Evolutionary conservation across 1,140 invertebrate genomes (phyloP), one percentile per base, ranked within the genome.

Genomic region (Thrips palmi): DNA sequence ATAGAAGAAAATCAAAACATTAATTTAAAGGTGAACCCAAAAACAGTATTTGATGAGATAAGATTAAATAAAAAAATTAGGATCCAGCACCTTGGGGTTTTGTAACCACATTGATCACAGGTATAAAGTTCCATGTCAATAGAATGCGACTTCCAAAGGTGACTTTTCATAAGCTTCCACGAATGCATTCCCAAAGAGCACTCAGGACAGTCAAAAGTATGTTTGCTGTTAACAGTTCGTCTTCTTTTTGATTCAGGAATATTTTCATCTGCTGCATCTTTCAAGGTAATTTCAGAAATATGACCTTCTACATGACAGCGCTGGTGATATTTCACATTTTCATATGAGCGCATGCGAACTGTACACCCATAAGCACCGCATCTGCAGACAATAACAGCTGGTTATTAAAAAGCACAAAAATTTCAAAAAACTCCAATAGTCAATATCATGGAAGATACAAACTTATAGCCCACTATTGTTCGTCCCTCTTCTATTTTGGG

Each of bases 81-180:
- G 12, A 18, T 11, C 18, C 5, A 15, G 34, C 36, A 50, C 48
- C 47, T 52, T 37, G 42, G 45, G 12, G 67, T 71, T 56, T 73
- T 77, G 48, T 70, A 77, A 22, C 55, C 61, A 52, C 64, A 75
- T 43, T 67, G 54, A 39, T 67, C 62, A 52, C 80, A 84, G 15
- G 67, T 65, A 37, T 71, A 72, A 19, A 84, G 52, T 49, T 83
- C 79, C 55, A 79, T 65, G 49, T 84, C 77, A n/a, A 84, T 67
- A 27, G 62, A 55, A 51, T 86, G 81, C 0, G 59, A 47, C 32
- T 68, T 68, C 79, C 79, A 84, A n/a, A 84, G 55, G 57, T 86
- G 81, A 15, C 68, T 67, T 17, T 71, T 70, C n/a, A 82, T 47
- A 2, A 62, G 54, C 34, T 70, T 66, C 63, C 76, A 77, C 11